These are phyloP conservation scores for Ochotona curzoniae DNA, from an alignment of 2,113 vertebrate species.

Conservation along the genomic window DNA sequence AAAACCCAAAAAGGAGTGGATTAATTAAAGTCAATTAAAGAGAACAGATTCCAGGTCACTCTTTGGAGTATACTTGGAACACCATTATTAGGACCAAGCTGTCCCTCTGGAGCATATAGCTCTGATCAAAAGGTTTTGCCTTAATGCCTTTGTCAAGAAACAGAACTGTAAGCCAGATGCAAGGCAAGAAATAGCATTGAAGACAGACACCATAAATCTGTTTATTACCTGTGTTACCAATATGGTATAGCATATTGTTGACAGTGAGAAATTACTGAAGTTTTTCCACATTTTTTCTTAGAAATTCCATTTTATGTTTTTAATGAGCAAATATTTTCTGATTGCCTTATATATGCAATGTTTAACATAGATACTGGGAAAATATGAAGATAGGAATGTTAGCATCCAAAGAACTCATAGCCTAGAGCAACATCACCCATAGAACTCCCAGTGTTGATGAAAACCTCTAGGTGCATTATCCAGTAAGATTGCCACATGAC, in stretches of 20 bases:
- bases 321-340: background rate
- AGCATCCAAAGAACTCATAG: background rate
- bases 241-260: background rate
- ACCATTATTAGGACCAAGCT: background rate
- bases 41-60: slow-evolving; percentile 67
- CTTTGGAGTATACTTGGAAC: slow-evolving; percentile 48
- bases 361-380: background rate
- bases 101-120: background rate
- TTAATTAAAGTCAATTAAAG: slow-evolving; percentile 80
- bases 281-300: background rate
- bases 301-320: background rate
- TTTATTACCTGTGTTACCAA: background rate
- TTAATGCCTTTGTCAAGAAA: background rate
- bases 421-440: fast-evolving
- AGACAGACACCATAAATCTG: background rate
- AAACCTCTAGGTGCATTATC: background rate
- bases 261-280: background rate
- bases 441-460: background rate
- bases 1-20: slow-evolving; percentile 73
- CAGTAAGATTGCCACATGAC: fast-evolving
- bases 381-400: background rate
- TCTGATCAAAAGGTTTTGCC: background rate
- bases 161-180: background rate
- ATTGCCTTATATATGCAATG: background rate
- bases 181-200: background rate